Conservation (phyloP, 2,113 vertebrate species). For the Daubentonia madagascariensis region DNA sequence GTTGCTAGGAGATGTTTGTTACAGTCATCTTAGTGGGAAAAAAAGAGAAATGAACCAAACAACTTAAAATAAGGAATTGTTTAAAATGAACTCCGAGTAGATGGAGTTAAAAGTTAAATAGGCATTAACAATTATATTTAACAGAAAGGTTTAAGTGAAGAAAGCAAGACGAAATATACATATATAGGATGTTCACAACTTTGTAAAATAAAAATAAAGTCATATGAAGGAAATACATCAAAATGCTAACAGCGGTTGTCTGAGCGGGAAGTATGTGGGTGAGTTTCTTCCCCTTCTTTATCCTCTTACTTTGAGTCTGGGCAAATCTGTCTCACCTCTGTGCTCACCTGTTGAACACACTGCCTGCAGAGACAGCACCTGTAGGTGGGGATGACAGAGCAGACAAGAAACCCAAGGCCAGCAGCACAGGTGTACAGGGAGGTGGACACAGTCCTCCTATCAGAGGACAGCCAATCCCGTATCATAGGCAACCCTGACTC, state of each 20-base stretch:
- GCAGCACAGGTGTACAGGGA: not conserved
- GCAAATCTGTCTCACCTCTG: not conserved
- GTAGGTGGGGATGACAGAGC: too few relatives aligned
- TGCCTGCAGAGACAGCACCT: not conserved
- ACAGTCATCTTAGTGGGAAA: not conserved
- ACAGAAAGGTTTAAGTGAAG: not conserved
- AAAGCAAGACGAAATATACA: not conserved
- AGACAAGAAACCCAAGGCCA: not conserved
- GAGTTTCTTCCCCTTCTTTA: not conserved
- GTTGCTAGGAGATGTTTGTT: not conserved
- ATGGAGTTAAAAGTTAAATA: not conserved
- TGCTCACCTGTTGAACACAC: not conserved
- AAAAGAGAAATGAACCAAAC: not conserved
- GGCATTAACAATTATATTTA: constrained; percentile 11
- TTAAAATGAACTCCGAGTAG: not conserved
- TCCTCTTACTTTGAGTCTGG: not conserved
- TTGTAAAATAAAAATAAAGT: not conserved
- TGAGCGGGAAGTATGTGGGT: not conserved
- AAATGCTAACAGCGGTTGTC: not conserved
- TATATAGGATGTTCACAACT: not conserved
- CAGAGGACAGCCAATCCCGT: not conserved
- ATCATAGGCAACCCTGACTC: not conserved
- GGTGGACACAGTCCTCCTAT: not conserved
- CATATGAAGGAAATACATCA: not conserved
- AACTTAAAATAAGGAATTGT: not conserved